Conservation (phyloP, 1,140 invertebrate species). For the Pseudomyrmex flavicornis region DNA sequence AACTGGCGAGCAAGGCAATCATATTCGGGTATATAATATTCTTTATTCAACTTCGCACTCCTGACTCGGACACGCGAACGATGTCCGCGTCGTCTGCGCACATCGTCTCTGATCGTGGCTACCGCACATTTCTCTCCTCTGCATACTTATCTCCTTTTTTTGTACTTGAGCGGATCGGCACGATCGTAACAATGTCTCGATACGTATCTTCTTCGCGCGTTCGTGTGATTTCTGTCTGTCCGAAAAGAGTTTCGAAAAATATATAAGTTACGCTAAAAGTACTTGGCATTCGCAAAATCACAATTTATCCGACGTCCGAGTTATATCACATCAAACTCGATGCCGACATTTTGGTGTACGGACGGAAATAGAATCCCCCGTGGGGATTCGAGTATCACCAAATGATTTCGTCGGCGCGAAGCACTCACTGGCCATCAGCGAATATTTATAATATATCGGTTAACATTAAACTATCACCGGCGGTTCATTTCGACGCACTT, state of each 20-base stretch:
- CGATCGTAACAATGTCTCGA: conserved; percentile 17
- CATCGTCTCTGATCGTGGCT: conserved; percentile 15
- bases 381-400: background rate
- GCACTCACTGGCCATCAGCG: conserved; percentile 69
- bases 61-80: conserved; percentile 50
- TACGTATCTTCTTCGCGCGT: background rate
- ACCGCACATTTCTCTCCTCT: background rate
- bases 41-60: conserved; percentile 71
- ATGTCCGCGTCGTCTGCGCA: conserved; percentile 12
- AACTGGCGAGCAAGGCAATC: conserved; percentile 64
- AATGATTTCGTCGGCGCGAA: conserved; percentile 33
- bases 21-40: conserved; percentile 68
- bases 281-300: conserved; percentile 48
- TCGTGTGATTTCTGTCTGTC: conserved; percentile 19
- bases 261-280: conserved; percentile 53
- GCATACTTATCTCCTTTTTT: background rate
- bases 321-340: background rate
- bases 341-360: background rate
- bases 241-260: conserved; percentile 35
- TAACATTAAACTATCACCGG: conserved; percentile 68
- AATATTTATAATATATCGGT: conserved; percentile 54
- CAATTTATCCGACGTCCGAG: conserved; percentile 34
- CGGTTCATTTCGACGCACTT: conserved; percentile 59
- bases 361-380: background rate
- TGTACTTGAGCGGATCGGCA: conserved; percentile 33